Evolutionary conservation across 2,113 vertebrate genomes (phyloP).

Genomic region (Labrus mixtus): DNA sequence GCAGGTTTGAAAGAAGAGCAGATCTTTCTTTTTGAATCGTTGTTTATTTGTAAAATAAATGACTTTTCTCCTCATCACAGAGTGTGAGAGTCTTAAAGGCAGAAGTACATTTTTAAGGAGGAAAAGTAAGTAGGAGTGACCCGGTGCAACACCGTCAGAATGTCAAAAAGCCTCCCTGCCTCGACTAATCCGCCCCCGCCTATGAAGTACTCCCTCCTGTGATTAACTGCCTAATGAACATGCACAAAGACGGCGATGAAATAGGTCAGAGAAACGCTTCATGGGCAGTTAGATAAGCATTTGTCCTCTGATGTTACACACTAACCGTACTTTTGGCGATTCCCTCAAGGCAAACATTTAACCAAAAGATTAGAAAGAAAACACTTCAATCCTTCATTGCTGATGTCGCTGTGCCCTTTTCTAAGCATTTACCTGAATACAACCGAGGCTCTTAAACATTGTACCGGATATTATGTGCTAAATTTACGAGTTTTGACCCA

Average conservation of each 20-base stretch:
- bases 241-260: conserved; percentile 67
- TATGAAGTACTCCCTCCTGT: conserved; percentile 63
- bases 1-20: conserved; percentile 8
- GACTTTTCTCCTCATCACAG: conserved; percentile 34
- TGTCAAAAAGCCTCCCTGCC: conserved; percentile 76
- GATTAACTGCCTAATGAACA: conserved; percentile 78
- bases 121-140: conserved; percentile 60
- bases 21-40: conserved; percentile 28
- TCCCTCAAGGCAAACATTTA: conserved; percentile 63
- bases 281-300: conserved; percentile 71
- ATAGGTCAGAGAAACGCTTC: conserved; percentile 73
- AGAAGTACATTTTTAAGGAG: conserved; percentile 41
- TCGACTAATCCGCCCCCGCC: conserved; percentile 70
- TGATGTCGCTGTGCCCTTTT: not conserved
- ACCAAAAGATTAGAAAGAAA: conserved; percentile 52
- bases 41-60: conserved; percentile 64
- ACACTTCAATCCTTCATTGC: conserved; percentile 9
- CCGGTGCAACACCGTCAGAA: conserved; percentile 66
- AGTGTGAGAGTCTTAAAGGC: conserved; percentile 17
- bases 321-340: conserved; percentile 54
- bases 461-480: not conserved
- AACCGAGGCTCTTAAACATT: not conserved
- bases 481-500: not conserved
- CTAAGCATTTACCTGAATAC: not conserved
- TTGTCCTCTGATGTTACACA: conserved; percentile 63